A percentile compares a stretch with the other conserved stretches of the same genome.
phyloP scores from a whole-genome alignment of 2,797 vertebrate genomes.

The Antrozous pallidus region DNA sequence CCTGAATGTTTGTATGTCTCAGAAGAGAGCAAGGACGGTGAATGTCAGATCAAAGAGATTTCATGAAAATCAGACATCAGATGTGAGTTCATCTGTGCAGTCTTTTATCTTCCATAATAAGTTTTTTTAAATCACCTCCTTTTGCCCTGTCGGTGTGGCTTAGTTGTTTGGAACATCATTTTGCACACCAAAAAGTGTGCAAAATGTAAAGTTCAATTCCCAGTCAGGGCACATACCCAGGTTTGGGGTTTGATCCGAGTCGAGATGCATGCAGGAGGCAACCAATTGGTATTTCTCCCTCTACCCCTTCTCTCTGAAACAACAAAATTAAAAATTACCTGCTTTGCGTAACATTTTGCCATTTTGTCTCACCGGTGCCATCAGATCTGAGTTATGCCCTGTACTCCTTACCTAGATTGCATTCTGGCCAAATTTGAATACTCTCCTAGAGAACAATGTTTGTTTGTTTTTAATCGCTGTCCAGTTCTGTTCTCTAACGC shows the following conservation, averaged over 20 bases:
- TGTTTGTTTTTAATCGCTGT: not conserved
- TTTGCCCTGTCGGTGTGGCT: not conserved
- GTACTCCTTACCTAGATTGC: not conserved
- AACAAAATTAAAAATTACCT: not conserved
- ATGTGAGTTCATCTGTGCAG: not conserved
- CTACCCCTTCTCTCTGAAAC: not conserved
- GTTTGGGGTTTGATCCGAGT: not conserved
- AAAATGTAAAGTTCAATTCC: not conserved
- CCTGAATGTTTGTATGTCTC: slow-evolving; percentile 45
- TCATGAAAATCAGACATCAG: slow-evolving; percentile 25
- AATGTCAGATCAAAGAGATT: slow-evolving; percentile 58
- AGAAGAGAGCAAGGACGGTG: slow-evolving; percentile 30
- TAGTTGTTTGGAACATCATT: not conserved
- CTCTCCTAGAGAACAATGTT: not conserved
- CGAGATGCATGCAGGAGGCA: too few species aligned
- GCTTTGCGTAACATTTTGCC: slow-evolving; percentile 21
- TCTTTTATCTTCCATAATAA: slow-evolving; percentile 14
- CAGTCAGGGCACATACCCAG: not conserved
- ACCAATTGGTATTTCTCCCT: not conserved
- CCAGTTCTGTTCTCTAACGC: not conserved
- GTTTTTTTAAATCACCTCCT: slow-evolving; percentile 25
- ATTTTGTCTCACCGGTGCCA: not conserved
- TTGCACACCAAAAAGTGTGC: not conserved
- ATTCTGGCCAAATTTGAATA: slow-evolving; percentile 9
- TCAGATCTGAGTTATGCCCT: not conserved